Conservation (phyloP, 2,113 vertebrate species). For the Erythrocercus mccallii region DNA sequence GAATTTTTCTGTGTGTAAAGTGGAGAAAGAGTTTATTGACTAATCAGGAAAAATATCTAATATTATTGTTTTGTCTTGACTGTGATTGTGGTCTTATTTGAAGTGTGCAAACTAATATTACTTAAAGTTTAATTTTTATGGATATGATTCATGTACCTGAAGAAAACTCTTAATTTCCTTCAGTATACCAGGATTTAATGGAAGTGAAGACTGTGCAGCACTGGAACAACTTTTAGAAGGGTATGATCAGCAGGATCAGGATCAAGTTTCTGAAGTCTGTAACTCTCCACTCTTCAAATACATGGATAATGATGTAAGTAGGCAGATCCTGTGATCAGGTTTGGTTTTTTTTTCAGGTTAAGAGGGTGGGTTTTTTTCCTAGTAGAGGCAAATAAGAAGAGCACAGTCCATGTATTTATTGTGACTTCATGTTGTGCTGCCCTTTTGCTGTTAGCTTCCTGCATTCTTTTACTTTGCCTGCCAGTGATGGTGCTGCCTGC, state of each 20-base stretch:
- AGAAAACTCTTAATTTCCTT: neutral
- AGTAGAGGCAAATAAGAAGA: neutral
- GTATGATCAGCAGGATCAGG: conserved; percentile 96
- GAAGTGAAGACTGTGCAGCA: conserved; percentile 89
- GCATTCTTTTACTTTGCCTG: neutral
- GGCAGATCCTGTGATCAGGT: neutral
- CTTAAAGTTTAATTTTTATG: neutral
- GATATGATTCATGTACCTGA: neutral
- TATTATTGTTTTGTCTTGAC: neutral
- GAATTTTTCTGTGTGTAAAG: neutral
- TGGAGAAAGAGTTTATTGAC: neutral
- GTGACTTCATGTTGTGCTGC: neutral
- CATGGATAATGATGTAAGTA: conserved; percentile 99
- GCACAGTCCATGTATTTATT: neutral
- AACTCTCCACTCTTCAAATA: conserved; percentile 96
- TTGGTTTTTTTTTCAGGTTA: neutral
- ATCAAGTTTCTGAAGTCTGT: conserved; percentile 89
- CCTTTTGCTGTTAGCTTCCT: neutral
- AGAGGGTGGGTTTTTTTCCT: neutral
- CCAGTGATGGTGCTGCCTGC: neutral
- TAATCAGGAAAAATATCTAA: neutral
- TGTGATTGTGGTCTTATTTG: neutral
- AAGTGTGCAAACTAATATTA: neutral
- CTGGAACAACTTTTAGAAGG: conserved; percentile 92
- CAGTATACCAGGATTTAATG: conserved; percentile 94